These are phyloP conservation scores for Pseudachorutes palmiensis DNA, from an alignment of 1,140 invertebrate genomes.

Conservation along the genomic window DNA sequence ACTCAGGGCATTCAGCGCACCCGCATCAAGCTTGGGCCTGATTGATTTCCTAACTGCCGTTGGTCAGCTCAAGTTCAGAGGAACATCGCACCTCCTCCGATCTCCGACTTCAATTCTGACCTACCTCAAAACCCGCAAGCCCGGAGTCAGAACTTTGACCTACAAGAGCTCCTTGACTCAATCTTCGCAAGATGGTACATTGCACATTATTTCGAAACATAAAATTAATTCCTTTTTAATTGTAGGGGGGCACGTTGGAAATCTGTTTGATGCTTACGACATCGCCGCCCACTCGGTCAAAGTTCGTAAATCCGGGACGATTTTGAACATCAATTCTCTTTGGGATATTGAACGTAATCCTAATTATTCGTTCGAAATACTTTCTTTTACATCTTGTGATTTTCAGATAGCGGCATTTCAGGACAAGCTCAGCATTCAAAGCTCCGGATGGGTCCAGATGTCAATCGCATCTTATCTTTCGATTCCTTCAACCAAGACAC, in stretches of 20 bases:
- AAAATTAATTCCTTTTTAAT: background rate
- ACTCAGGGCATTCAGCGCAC: background rate
- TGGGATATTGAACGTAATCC: conserved; percentile 45
- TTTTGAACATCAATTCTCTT: conserved; percentile 47
- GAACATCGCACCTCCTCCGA: conserved; percentile 49
- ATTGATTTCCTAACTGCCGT: conserved; percentile 48
- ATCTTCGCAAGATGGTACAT: too few species aligned
- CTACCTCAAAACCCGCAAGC: conserved; percentile 15
- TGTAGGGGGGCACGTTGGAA: background rate
- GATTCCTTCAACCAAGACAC: conserved; percentile 40
- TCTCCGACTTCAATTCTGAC: conserved; percentile 29
- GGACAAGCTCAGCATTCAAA: conserved; percentile 5
- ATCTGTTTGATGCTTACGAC: conserved; percentile 1
- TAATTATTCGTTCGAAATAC: background rate
- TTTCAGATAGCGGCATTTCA: conserved; percentile 28
- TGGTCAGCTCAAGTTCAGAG: conserved; percentile 50
- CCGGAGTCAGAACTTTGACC: background rate
- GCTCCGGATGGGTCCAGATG: conserved; percentile 15
- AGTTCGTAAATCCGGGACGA: conserved; percentile 46
- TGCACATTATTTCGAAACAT: background rate
- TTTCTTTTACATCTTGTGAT: background rate
- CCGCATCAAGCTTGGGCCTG: conserved; percentile 41
- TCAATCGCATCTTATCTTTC: conserved; percentile 36
- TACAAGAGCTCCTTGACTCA: too few species aligned
- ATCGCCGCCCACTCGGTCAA: conserved; percentile 47